Conservation (phyloP, 2,113 vertebrate species). For the Mugil cephalus region DNA sequence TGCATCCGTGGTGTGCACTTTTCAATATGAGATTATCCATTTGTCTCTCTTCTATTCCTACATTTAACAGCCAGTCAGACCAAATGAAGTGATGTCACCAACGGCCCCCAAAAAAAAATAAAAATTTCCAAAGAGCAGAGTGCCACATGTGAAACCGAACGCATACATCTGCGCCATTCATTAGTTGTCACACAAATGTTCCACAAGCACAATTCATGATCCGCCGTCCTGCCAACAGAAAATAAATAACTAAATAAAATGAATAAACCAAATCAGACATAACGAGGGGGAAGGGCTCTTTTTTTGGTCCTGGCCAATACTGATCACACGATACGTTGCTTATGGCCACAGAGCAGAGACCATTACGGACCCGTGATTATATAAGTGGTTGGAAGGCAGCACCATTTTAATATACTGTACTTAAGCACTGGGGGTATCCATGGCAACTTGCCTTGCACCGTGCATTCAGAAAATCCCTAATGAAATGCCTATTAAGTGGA, state of each 20-base stretch:
- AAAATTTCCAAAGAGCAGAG: slow-evolving; percentile 33
- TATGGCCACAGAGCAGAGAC: slow-evolving; percentile 78
- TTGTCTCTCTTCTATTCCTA: slow-evolving; percentile 47
- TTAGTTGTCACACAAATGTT: slow-evolving; percentile 65
- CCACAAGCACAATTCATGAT: slow-evolving; percentile 72
- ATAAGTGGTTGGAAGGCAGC: slow-evolving; percentile 81
- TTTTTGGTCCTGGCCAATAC: slow-evolving; percentile 56
- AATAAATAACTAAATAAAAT: slow-evolving; percentile 40
- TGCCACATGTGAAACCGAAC: slow-evolving; percentile 4
- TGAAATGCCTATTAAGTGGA: slow-evolving; percentile 87
- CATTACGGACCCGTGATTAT: slow-evolving; percentile 82
- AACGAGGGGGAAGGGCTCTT: slow-evolving; percentile 56
- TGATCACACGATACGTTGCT: slow-evolving; percentile 78
- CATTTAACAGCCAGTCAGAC: slow-evolving; percentile 37
- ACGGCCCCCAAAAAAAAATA: slow-evolving; percentile 41
- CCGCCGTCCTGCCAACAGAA: slow-evolving; percentile 56
- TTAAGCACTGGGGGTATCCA: slow-evolving; percentile 84
- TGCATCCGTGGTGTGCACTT: slow-evolving; percentile 66
- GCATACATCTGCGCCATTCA: slow-evolving; percentile 36
- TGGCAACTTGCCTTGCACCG: slow-evolving; percentile 82
- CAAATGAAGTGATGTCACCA: slow-evolving; percentile 49
- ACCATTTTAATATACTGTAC: slow-evolving; percentile 83
- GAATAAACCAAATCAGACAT: slow-evolving; percentile 60
- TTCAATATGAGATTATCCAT: slow-evolving; percentile 56
- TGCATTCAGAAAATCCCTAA: slow-evolving; percentile 82